phyloP scores from a whole-genome alignment of 2,113 vertebrate species.

The Xiphophorus maculatus region DNA sequence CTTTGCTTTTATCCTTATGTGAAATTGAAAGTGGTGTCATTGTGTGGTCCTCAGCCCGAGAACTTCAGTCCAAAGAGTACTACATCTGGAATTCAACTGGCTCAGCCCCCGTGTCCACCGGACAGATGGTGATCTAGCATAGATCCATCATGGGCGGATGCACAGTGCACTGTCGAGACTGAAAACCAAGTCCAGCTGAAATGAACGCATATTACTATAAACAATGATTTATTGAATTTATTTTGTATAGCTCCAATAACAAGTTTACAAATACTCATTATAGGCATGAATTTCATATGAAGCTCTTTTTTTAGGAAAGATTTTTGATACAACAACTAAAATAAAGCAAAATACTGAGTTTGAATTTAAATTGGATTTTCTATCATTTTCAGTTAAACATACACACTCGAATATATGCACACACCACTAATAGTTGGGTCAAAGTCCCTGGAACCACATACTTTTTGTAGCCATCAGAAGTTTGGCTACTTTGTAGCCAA shows the following conservation, averaged over 20 bases:
- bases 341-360: neutral
- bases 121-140: slow-evolving; percentile 69
- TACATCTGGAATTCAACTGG: slow-evolving; percentile 96
- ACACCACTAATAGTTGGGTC: neutral
- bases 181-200: neutral
- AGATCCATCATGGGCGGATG: neutral
- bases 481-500: no score
- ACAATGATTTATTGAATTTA: neutral
- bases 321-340: neutral
- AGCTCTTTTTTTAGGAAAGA: neutral
- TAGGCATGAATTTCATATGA: neutral
- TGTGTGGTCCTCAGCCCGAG: slow-evolving; percentile 80
- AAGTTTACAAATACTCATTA: neutral
- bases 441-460: no score
- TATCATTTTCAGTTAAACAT: neutral
- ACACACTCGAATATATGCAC: neutral
- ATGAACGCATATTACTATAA: neutral
- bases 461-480: no score
- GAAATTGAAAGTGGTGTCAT: neutral
- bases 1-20: neutral
- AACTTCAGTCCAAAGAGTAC: slow-evolving; percentile 90
- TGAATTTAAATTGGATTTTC: neutral
- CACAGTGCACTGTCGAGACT: neutral
- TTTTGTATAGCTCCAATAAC: slow-evolving; percentile 1
- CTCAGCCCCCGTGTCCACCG: slow-evolving; percentile 83